Evolutionary conservation across 1,140 invertebrate genomes (phyloP).

Genomic region (Heliconius himera): DNA sequence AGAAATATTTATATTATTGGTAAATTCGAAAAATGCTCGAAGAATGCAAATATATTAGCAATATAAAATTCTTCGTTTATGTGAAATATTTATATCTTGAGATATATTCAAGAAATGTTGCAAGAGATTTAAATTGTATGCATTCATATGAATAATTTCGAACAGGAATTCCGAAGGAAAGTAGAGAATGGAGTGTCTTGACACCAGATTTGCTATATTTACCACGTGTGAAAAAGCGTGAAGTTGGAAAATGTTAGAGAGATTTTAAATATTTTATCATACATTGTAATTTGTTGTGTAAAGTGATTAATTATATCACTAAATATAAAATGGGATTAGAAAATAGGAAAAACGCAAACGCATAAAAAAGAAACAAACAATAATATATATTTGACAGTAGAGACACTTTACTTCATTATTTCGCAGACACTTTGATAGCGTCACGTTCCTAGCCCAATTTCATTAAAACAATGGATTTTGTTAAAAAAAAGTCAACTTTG

Average conservation of each 20-base stretch:
- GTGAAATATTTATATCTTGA: background rate
- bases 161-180: no score
- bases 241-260: no score
- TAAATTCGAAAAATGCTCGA: no score
- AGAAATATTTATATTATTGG: no score
- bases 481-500: background rate
- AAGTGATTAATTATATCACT: no score
- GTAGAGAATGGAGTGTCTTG: no score
- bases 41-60: no score
- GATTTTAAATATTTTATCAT: no score
- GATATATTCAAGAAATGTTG: background rate
- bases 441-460: background rate
- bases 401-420: background rate
- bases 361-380: background rate
- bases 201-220: no score
- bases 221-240: no score
- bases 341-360: background rate
- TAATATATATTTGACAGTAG: background rate
- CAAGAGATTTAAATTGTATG: background rate
- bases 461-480: conserved; percentile 1
- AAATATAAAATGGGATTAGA: background rate
- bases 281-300: no score
- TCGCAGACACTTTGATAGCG: background rate
- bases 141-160: no score
- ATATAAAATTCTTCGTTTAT: background rate